A percentile compares a stretch with the other conserved stretches of the same genome.
These are phyloP conservation scores for Bellardia pandia DNA, from an alignment of 2,888 invertebrate species.

Conservation along the genomic window DNA sequence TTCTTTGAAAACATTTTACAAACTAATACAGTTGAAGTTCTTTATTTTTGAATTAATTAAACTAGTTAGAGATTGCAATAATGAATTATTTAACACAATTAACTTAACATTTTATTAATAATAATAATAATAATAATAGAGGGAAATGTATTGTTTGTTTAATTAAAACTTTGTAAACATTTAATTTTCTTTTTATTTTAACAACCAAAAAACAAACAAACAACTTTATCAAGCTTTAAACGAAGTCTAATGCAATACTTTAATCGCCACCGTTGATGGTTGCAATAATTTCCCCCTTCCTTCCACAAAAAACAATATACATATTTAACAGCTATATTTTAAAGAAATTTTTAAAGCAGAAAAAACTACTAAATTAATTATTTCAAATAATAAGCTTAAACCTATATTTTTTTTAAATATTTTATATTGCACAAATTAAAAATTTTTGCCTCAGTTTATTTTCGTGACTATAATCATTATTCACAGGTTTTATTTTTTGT, in stretches of 20 bases:
- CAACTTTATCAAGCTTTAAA: conserved; percentile 62
- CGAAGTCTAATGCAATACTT: conserved; percentile 57
- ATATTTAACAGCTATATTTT: background rate
- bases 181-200: conserved; percentile 26
- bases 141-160: conserved; percentile 8
- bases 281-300: conserved; percentile 12
- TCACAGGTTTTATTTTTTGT: background rate
- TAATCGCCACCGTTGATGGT: conserved; percentile 43
- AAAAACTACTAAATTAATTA: background rate
- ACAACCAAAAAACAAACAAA: conserved; percentile 6
- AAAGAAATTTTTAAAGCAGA: conserved; percentile 13
- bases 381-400: conserved; percentile 36
- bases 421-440: conserved; percentile 34
- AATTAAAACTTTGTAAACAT: conserved; percentile 29
- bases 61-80: background rate
- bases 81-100: background rate
- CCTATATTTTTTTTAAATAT: background rate
- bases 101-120: background rate
- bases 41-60: background rate
- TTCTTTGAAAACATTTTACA: background rate
- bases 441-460: background rate
- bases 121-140: background rate
- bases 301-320: background rate
- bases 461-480: too few species aligned
- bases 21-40: background rate